These are phyloP conservation scores for Drosophila littoralis DNA, from an alignment of 1,140 invertebrate species.

Conservation along the genomic window DNA sequence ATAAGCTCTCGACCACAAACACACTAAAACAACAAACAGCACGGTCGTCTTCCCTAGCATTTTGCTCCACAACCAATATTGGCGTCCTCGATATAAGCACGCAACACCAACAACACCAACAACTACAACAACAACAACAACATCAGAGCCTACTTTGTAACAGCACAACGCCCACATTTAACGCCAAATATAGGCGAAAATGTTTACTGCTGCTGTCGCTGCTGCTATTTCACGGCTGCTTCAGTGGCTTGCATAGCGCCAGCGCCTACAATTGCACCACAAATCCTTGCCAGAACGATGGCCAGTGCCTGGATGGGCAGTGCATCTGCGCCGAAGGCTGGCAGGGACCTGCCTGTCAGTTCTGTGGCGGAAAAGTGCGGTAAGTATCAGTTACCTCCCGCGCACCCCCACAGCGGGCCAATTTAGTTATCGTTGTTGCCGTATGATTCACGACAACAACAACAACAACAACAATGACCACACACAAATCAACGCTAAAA, in stretches of 20 bases:
- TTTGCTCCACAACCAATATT: slow-evolving; percentile 40
- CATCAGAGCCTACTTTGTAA: slow-evolving; percentile 39
- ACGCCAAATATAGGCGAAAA: slow-evolving; percentile 84
- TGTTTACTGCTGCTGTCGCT: slow-evolving; percentile 70
- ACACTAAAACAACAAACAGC: slow-evolving; percentile 33
- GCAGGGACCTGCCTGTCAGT: slow-evolving; percentile 94
- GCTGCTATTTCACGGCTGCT: slow-evolving; percentile 74
- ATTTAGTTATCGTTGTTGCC: slow-evolving; percentile 45
- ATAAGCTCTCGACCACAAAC: slow-evolving; percentile 34
- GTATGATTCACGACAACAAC: slow-evolving; percentile 37
- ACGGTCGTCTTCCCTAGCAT: slow-evolving; percentile 38
- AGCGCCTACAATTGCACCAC: slow-evolving; percentile 83
- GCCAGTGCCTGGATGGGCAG: slow-evolving; percentile 90
- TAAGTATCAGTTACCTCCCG: slow-evolving; percentile 85
- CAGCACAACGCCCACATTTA: slow-evolving; percentile 76
- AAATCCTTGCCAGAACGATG: slow-evolving; percentile 88
- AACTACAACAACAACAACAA: slow-evolving; percentile 35
- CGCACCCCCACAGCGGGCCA: neutral
- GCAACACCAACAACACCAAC: slow-evolving; percentile 38
- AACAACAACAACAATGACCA: slow-evolving; percentile 8
- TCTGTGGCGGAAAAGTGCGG: slow-evolving; percentile 96
- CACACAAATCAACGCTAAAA: slow-evolving; percentile 33
- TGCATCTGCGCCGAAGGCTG: slow-evolving; percentile 95
- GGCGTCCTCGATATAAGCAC: slow-evolving; percentile 40
- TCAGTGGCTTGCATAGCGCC: slow-evolving; percentile 68